phyloP scores from a whole-genome alignment of 2,113 vertebrate species.

The Acrocephalus kingi region DNA sequence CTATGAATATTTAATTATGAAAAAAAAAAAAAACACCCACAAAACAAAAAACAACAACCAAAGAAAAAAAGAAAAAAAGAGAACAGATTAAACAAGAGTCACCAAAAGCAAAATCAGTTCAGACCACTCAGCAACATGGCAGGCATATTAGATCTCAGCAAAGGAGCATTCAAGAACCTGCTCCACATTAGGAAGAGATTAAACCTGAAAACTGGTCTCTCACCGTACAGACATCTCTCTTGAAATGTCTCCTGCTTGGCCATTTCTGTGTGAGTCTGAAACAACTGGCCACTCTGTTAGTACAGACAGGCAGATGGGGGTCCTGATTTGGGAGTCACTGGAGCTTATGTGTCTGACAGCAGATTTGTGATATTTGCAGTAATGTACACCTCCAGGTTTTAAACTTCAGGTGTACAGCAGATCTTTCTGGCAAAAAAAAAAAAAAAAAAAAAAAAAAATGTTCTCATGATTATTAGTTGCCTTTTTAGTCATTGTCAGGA shows the following conservation, averaged over 20 bases:
- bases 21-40: neutral
- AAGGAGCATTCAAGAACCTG: neutral
- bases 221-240: neutral
- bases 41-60: too few relatives aligned
- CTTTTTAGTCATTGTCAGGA: neutral
- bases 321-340: neutral
- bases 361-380: accelerated
- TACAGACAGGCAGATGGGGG: neutral
- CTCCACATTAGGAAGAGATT: neutral
- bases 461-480: neutral
- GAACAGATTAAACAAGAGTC: neutral
- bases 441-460: neutral
- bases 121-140: neutral
- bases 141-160: neutral
- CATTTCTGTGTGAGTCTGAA: neutral
- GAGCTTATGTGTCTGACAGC: neutral
- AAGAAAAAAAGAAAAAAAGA: too few relatives aligned
- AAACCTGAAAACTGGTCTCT: neutral
- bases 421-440: neutral
- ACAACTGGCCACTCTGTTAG: neutral
- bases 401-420: neutral
- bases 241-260: neutral
- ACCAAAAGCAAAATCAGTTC: neutral
- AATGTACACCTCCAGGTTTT: neutral
- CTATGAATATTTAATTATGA: neutral